These are phyloP conservation scores for Caenorhabditis drosophilae DNA, from an alignment of 2,888 invertebrate species.

Conservation along the genomic window DNA sequence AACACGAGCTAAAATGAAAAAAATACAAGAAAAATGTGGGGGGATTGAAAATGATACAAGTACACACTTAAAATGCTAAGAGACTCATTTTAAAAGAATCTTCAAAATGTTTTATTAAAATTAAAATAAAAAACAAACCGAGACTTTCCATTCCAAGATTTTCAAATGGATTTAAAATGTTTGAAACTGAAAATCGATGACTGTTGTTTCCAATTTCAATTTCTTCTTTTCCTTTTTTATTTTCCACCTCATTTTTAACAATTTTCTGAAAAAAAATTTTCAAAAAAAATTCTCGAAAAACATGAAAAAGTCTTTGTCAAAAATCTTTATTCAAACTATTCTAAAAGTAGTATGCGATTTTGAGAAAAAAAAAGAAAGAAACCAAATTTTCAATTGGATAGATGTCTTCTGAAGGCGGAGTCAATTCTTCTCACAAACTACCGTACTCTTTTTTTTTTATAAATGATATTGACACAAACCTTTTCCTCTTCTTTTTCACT, in stretches of 20 bases:
- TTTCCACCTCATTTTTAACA: conserved; percentile 8
- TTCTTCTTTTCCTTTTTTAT: too few species aligned
- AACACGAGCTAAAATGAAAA: conserved; percentile 39
- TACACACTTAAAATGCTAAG: background rate
- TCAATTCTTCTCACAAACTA: background rate
- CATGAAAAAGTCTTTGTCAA: too few species aligned
- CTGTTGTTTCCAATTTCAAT: too few species aligned
- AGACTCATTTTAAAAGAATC: background rate
- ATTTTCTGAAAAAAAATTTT: background rate
- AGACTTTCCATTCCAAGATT: conserved; percentile 31
- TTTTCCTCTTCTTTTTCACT: conserved; percentile 15
- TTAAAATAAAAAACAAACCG: background rate
- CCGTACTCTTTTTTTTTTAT: conserved; percentile 7
- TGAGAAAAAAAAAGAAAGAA: background rate
- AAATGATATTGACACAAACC: background rate
- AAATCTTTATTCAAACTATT: too few species aligned
- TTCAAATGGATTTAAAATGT: conserved; percentile 41
- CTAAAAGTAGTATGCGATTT: too few species aligned
- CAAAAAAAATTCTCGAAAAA: too few species aligned
- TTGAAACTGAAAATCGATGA: conserved; percentile 33
- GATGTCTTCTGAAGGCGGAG: too few species aligned
- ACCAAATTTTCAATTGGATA: too few species aligned
- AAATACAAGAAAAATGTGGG: background rate
- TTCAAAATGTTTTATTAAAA: background rate
- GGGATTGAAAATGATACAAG: background rate